Evolutionary conservation across 2,113 vertebrate genomes (phyloP), one percentile per base, ranked within the genome.

Genomic region (Pituophis catenifer): DNA sequence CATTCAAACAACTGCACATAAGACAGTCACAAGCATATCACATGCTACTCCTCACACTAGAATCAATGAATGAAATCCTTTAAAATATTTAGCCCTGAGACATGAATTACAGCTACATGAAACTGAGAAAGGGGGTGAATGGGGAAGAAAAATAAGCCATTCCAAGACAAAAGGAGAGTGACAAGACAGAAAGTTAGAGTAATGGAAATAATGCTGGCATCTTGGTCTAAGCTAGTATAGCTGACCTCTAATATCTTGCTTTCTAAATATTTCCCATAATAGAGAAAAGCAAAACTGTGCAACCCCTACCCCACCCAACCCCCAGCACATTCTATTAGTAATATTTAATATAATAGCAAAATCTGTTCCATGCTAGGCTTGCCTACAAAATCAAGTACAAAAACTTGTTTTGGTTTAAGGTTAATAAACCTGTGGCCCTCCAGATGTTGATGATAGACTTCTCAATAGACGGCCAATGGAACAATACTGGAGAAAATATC

Each of bases 21-120:
- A 87, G 23, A 89, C 17, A 93, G 81, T 93, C 93, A 94, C 75
- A 90, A 92, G 91, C 38, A 21, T 57, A 81, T 75, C 93, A 94
- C 88, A 89, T 86, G 87, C 19, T 70, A 24, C 8, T 23, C 17
- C 19, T 52, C 29, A 58, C 54, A 57, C 7, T 29, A 19, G 44
- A 44, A 38, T 86, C 86, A 44, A 12, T 52, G 33, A 90, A 50
- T 13, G 21, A 87, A 90, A 57, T 85, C 38, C 26, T 55, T 88
- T 92, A 33, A 54, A 88, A 29, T 50, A 57, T 94, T 89, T 90
- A 70, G 81, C 81, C 75, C 54, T 15, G 48, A 89, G 90, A 24
- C 55, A 29, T 59, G 65, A 91, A 29, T 91, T n/a, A 85, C 57
- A 54, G 65, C 33, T 38, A 75, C 48, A 33, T 89, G 44, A 55